Base-by-base conservation (phyloP, 2,113 vertebrate genomes). In the Antigone vipio region DNA sequence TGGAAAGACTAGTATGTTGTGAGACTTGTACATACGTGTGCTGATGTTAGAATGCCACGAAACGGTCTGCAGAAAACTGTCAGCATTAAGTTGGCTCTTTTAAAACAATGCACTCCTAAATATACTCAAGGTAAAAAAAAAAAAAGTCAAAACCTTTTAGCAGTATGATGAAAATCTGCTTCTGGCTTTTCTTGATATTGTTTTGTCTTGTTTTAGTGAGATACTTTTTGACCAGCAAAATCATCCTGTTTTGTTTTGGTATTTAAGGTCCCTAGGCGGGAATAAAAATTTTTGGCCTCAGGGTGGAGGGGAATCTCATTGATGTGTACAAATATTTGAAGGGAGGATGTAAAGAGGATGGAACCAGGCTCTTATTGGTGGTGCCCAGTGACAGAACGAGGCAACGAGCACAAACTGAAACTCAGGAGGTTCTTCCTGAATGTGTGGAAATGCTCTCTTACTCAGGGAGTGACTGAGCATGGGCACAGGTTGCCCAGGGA, bases 91-190 rank as follows among this genome's bases (percentile, higher is more conserved):
- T 1, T 34, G 20, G 42, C 52, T 80, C 38, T 3, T 67, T 79
- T 52, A 40, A 66, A 90, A 56, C 21, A 10, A 8, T 1, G 10
- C 0, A 1, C 23, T 66, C n/a, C 8, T 21, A 58, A 35, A 60
- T n/a, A 60, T 5, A 50, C 1, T 1, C 6, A 59, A 44, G 12
- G 17, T 49, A 7, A 78, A 68, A 71, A 40, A 50, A 60, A 32
- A 1, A 9, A 4, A 4, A 0, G 1, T 64, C 7, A 50, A 40
- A 63, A 30, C 24, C 21, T 62, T 56, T 20, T 32, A 15, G 15
- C 38, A 30, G 20, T 1, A 3, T 59, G n/a, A 59, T 73, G 22
- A 62, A 85, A 60, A 47, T 44, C n/a, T 60, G 29, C 26, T 81
- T 52, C 45, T 81, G 55, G 15, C 16, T 87, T 69, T 52, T n/a